Percentiles rank a stretch among this genome's conserved stretches.
These are phyloP conservation scores for Stenurella melanura DNA, from an alignment of 2,888 invertebrate genomes.

Conservation along the genomic window DNA sequence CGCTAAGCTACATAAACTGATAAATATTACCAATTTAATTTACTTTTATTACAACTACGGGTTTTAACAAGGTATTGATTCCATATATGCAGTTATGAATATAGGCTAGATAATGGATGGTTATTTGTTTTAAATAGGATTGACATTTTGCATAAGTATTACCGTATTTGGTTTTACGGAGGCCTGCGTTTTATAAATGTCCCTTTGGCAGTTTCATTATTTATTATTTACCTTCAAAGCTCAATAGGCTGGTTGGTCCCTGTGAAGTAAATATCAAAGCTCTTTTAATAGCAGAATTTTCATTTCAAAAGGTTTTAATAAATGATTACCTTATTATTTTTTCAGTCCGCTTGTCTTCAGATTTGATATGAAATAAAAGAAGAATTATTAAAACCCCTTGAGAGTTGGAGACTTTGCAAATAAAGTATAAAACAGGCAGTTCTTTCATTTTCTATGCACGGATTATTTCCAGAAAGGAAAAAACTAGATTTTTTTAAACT, in stretches of 20 bases:
- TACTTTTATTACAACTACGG: background rate
- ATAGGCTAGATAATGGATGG: slow-evolving; percentile 17
- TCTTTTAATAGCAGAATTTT: background rate
- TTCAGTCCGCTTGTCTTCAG: too few species aligned
- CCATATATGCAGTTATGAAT: slow-evolving; percentile 9
- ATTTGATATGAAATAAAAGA: too few species aligned
- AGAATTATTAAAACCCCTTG: too few species aligned
- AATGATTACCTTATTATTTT: background rate
- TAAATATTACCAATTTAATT: slow-evolving; percentile 2
- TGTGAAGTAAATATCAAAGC: background rate
- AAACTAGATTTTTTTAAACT: too few species aligned
- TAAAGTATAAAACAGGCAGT: too few species aligned
- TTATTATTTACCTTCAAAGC: background rate
- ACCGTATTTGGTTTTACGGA: slow-evolving; percentile 22
- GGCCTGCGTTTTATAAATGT: slow-evolving; percentile 14
- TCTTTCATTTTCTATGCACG: too few species aligned
- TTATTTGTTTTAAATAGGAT: slow-evolving; percentile 19
- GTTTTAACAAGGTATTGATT: slow-evolving; percentile 22
- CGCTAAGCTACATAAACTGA: background rate
- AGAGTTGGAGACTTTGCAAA: too few species aligned
- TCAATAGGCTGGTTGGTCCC: background rate
- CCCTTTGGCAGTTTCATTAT: background rate
- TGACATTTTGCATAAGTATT: slow-evolving; percentile 32
- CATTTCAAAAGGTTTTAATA: background rate
- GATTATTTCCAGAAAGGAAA: too few species aligned